These are phyloP conservation scores for Lysandra coridon DNA, from an alignment of 2,888 invertebrate species.

Conservation along the genomic window DNA sequence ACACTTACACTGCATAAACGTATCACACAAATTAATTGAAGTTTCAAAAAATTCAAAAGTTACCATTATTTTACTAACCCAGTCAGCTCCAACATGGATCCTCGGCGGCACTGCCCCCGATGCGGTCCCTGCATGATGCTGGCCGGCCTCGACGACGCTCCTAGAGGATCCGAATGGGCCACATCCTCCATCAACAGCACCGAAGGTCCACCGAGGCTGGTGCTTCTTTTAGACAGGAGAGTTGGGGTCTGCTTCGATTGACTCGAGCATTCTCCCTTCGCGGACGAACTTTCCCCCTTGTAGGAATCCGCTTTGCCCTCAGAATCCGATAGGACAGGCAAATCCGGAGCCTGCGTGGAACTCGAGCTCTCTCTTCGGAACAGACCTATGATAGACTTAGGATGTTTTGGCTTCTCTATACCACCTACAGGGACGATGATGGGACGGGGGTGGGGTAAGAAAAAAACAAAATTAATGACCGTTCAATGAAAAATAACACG, in stretches of 20 bases:
- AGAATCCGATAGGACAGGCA: slow-evolving; percentile 79
- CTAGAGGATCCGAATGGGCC: slow-evolving; percentile 81
- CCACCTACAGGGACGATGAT: slow-evolving; percentile 82
- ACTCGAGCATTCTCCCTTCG: slow-evolving; percentile 44
- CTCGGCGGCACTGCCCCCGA: slow-evolving; percentile 85
- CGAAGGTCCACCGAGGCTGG: slow-evolving; percentile 73
- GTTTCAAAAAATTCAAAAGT: too few relatives aligned
- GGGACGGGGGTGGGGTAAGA: slow-evolving; percentile 48
- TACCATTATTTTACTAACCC: slow-evolving; percentile 74
- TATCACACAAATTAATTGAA: too few relatives aligned
- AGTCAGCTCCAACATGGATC: slow-evolving; percentile 91
- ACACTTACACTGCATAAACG: too few relatives aligned
- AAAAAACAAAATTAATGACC: slow-evolving; percentile 56
- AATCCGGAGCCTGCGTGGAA: slow-evolving; percentile 82
- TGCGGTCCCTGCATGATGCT: slow-evolving; percentile 81
- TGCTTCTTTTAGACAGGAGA: slow-evolving; percentile 69
- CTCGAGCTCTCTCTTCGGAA: slow-evolving; percentile 91
- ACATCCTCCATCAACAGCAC: slow-evolving; percentile 83
- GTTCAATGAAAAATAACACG: slow-evolving; percentile 29
- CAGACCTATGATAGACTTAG: slow-evolving; percentile 93
- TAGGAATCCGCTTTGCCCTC: slow-evolving; percentile 75
- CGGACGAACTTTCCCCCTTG: slow-evolving; percentile 55
- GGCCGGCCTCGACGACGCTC: slow-evolving; percentile 82
- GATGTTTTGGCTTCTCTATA: slow-evolving; percentile 91
- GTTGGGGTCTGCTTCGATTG: slow-evolving; percentile 64